Conservation (phyloP, 2,797 vertebrate species). For the Decapterus maruadsi region DNA sequence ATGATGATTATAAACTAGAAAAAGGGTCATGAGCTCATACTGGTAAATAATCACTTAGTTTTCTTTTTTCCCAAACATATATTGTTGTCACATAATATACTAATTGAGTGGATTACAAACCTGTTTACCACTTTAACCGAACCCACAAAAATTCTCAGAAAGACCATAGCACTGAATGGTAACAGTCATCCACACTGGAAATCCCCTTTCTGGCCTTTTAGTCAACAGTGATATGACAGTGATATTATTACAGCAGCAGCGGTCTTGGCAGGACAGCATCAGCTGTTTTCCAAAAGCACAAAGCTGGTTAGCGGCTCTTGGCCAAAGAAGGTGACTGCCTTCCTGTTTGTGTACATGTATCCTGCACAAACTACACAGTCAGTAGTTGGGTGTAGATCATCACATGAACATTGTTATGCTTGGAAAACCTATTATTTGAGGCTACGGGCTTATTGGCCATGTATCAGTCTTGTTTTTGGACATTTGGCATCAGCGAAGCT, state of each 20-base stretch:
- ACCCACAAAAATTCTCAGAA: no score
- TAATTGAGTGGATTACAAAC: no score
- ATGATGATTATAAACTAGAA: slow-evolving; percentile 3
- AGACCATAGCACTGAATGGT: slow-evolving; percentile 28
- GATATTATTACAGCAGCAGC: slow-evolving; percentile 62
- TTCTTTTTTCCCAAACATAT: no score
- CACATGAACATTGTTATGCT: neutral
- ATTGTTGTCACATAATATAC: no score
- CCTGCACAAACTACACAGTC: slow-evolving; percentile 3
- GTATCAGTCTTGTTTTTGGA: neutral
- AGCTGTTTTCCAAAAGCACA: slow-evolving; percentile 68
- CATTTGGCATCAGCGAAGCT: slow-evolving; percentile 3
- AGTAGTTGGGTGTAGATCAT: neutral
- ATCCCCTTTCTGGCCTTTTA: slow-evolving; percentile 56
- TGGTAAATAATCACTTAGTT: neutral
- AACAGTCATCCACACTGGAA: slow-evolving; percentile 58
- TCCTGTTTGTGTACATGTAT: slow-evolving; percentile 31
- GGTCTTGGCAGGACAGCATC: slow-evolving; percentile 50
- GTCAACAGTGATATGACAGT: slow-evolving; percentile 53
- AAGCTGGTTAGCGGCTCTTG: slow-evolving; percentile 42
- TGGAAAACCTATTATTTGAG: slow-evolving; percentile 8
- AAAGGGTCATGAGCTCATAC: neutral
- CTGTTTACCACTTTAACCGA: no score
- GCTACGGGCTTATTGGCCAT: slow-evolving; percentile 1
- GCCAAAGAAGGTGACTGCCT: slow-evolving; percentile 46